A percentile compares a stretch with the other conserved stretches of the same genome.
These are phyloP conservation scores for Grantiella picta DNA, from an alignment of 2,113 vertebrate species.

Conservation along the genomic window DNA sequence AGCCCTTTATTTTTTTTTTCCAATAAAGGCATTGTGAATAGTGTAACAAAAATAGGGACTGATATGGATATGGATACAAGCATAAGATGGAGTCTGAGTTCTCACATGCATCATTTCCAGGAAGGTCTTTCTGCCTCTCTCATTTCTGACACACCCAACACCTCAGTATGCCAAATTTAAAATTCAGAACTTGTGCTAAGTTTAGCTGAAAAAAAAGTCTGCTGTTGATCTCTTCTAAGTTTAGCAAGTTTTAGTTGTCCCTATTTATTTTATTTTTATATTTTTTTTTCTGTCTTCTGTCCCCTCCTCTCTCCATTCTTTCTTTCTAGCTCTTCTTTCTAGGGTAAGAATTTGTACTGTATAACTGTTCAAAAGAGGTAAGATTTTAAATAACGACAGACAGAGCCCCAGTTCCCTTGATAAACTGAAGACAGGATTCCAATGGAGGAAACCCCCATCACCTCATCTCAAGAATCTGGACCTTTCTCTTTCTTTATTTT, in stretches of 20 bases:
- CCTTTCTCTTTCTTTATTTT: background rate
- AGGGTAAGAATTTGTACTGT: background rate
- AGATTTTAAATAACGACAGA: background rate
- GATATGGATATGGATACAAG: background rate
- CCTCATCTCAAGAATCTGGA: background rate
- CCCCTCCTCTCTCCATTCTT: background rate
- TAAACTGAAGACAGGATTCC: background rate
- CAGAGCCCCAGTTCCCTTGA: background rate
- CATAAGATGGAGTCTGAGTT: background rate
- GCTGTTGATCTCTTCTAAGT: background rate
- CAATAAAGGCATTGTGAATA: background rate
- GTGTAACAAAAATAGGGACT: background rate
- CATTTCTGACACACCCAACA: conserved; percentile 54
- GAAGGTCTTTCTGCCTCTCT: conserved; percentile 34
- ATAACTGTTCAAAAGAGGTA: background rate
- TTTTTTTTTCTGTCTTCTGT: fast-evolving
- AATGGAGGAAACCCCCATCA: background rate
- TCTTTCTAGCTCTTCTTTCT: background rate
- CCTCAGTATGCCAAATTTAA: conserved; percentile 20
- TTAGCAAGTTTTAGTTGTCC: background rate
- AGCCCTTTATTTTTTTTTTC: background rate
- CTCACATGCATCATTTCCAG: conserved; percentile 19
- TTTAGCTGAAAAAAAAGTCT: background rate
- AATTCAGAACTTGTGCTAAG: conserved; percentile 19
- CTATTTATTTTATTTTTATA: background rate